phyloP scores from a whole-genome alignment of 1,140 invertebrate species.

The Archivesica marissinica region DNA sequence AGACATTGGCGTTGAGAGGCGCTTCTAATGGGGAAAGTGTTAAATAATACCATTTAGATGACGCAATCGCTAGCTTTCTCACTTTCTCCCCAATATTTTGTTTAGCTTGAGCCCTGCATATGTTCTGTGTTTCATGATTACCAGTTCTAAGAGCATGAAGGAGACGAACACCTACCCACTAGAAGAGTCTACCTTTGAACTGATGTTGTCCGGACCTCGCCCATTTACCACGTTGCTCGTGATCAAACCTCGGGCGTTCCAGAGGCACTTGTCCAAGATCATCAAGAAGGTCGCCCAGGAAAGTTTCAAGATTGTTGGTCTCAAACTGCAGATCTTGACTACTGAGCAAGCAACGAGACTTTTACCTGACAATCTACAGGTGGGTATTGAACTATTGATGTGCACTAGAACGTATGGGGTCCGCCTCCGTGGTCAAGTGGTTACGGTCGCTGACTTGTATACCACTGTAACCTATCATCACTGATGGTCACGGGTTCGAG shows the following conservation, averaged over 20 bases:
- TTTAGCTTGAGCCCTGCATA: too few relatives aligned
- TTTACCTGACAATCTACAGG: conserved; percentile 50
- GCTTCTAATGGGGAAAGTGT: too few relatives aligned
- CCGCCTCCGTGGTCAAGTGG: too few relatives aligned
- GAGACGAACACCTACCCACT: conserved; percentile 13
- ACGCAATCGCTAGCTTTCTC: too few relatives aligned
- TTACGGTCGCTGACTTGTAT: too few relatives aligned
- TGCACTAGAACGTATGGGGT: too few relatives aligned
- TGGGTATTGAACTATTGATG: conserved; percentile 10
- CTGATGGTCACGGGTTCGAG: too few relatives aligned
- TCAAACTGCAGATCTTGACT: conserved; percentile 66
- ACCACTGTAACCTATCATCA: too few relatives aligned
- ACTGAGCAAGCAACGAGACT: conserved; percentile 59
- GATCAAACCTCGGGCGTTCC: conserved; percentile 77
- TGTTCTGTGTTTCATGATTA: too few relatives aligned
- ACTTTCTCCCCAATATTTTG: too few relatives aligned
- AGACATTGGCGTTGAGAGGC: too few relatives aligned
- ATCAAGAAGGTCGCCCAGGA: conserved; percentile 78
- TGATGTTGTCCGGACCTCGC: conserved; percentile 75
- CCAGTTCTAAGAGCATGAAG: not conserved
- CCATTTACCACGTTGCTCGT: conserved; percentile 77
- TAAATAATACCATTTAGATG: too few relatives aligned
- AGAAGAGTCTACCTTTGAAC: conserved; percentile 76
- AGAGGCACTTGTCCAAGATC: conserved; percentile 76
- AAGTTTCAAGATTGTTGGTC: conserved; percentile 75